Percentiles rank a stretch among this genome's conserved stretches.
These are phyloP conservation scores for Actinernus sp. DNA, from an alignment of 92 coral and sea anemone genomes.

Conservation along the genomic window DNA sequence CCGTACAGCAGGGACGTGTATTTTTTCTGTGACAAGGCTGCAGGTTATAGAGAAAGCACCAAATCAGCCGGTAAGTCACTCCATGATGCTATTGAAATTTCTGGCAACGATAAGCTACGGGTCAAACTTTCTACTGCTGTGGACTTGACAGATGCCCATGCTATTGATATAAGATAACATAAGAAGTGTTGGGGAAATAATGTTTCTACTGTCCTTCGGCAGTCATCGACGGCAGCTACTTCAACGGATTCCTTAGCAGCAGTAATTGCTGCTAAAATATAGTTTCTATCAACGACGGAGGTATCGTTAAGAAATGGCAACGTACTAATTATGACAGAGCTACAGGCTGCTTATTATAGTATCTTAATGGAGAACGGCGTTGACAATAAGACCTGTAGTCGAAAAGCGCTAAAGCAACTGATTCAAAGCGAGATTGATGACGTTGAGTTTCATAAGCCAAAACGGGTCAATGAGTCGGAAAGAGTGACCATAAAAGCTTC, in stretches of 20 bases:
- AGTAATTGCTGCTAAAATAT: slow-evolving; percentile 22
- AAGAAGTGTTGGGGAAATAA: slow-evolving; percentile 28
- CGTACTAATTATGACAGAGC: slow-evolving; percentile 18
- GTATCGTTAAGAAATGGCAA: slow-evolving; percentile 31
- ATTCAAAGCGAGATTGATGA: slow-evolving; percentile 12
- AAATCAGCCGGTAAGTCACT: slow-evolving; percentile 45
- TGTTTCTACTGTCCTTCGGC: too few species aligned
- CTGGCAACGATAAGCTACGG: slow-evolving; percentile 27
- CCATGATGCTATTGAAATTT: slow-evolving; percentile 25
- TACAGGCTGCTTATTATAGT: slow-evolving; percentile 24
- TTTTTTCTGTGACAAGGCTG: slow-evolving; percentile 25
- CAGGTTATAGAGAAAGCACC: slow-evolving; percentile 35
- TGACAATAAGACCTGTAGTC: slow-evolving; percentile 3
- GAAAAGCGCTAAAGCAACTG: slow-evolving; percentile 25
- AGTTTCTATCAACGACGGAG: slow-evolving; percentile 26
- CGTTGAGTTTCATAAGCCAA: slow-evolving; percentile 16
- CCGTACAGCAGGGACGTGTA: slow-evolving; percentile 32
- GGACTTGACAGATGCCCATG: too few species aligned
- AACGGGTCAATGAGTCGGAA: slow-evolving; percentile 9
- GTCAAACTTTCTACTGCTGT: slow-evolving; percentile 26
- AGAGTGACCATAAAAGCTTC: not conserved
- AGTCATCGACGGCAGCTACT: not conserved
- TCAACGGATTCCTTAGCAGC: not conserved
- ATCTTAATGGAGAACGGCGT: slow-evolving; percentile 22
- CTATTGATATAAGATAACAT: too few species aligned